A percentile compares a stretch with the other conserved stretches of the same genome.
Conservation (phyloP, 2,888 invertebrate genomes). For the Cataglyphis cursor region DNA sequence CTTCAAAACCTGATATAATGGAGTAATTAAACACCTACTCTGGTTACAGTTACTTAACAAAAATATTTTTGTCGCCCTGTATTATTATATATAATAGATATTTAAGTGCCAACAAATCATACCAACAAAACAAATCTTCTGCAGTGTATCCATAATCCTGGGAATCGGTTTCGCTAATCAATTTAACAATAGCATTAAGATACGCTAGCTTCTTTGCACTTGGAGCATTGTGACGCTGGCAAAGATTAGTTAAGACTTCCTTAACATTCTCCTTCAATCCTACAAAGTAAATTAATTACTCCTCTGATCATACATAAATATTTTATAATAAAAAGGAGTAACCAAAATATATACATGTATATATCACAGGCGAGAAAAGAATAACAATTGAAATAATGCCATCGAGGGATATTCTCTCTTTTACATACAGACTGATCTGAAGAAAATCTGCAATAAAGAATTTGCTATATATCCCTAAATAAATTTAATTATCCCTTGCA, state of each 20-base stretch:
- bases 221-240: slow-evolving; percentile 89
- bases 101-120: slow-evolving; percentile 78
- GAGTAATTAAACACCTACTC: too few relatives aligned
- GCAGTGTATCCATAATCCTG: slow-evolving; percentile 91
- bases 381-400: not conserved
- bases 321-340: not conserved
- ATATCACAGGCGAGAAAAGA: not conserved
- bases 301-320: not conserved
- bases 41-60: too few relatives aligned
- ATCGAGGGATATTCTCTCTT: not conserved
- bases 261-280: slow-evolving; percentile 88
- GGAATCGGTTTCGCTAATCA: slow-evolving; percentile 89
- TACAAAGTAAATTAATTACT: slow-evolving; percentile 77
- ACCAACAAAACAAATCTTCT: slow-evolving; percentile 95
- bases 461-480: not conserved
- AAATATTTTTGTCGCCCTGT: too few relatives aligned
- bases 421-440: not conserved
- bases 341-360: not conserved
- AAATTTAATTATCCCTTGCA: too few relatives aligned
- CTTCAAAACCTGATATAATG: too few relatives aligned
- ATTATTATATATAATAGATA: not conserved
- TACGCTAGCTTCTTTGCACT: slow-evolving; percentile 94
- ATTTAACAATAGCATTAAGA: slow-evolving; percentile 95
- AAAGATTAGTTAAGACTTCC: slow-evolving; percentile 89
- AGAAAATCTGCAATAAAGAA: not conserved